phyloP scores from a whole-genome alignment of 2,888 invertebrate genomes.

The Stratiomys singularior region DNA sequence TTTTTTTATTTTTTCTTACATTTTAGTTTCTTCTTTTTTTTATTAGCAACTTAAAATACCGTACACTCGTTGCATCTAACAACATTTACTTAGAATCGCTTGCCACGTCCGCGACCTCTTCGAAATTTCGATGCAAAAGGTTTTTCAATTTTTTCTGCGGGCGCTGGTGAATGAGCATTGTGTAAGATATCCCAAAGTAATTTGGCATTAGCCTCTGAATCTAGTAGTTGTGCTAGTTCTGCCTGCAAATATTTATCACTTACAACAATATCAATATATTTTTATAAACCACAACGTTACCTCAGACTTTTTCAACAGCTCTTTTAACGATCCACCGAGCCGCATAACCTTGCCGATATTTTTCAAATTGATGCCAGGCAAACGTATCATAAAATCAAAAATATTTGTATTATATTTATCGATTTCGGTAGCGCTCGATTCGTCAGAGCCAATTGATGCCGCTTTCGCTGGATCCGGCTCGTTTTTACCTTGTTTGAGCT shows the following conservation, averaged over 20 bases:
- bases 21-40: too few relatives aligned
- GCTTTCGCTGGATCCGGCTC: conserved; percentile 83
- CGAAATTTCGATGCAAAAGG: conserved; percentile 21
- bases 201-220: conserved; percentile 76
- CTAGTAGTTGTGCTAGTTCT: conserved; percentile 76
- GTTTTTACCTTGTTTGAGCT: conserved; percentile 87
- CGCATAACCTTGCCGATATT: conserved; percentile 83
- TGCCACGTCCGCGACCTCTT: conserved; percentile 23
- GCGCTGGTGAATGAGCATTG: conserved; percentile 71
- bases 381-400: conserved; percentile 83
- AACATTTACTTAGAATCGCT: conserved; percentile 38
- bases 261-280: neutral
- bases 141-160: conserved; percentile 60
- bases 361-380: conserved; percentile 90
- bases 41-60: too few relatives aligned
- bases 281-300: conserved; percentile 61
- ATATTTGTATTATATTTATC: conserved; percentile 78
- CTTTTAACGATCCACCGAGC: conserved; percentile 75
- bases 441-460: conserved; percentile 76
- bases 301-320: conserved; percentile 70
- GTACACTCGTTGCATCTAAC: too few relatives aligned
- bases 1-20: too few relatives aligned
- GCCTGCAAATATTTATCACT: conserved; percentile 66
- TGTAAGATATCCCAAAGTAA: conserved; percentile 78
- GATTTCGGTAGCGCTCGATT: conserved; percentile 70